Evolutionary conservation across 2,888 invertebrate species (phyloP).

Genomic region (Andricus quercusramuli): DNA sequence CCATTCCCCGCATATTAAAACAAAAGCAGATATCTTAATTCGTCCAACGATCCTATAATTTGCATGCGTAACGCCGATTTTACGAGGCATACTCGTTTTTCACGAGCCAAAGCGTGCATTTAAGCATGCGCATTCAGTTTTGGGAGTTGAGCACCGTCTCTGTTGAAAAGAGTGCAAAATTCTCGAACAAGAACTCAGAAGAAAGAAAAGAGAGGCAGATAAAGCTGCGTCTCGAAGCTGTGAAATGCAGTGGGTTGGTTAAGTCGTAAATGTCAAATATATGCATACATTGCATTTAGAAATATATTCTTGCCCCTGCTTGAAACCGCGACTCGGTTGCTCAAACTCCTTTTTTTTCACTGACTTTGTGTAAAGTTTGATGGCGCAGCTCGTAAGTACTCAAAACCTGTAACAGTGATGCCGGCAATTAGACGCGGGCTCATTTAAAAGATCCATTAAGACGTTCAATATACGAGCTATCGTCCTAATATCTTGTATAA

Average conservation of each 20-base stretch:
- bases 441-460: constrained; percentile 29
- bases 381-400: constrained; percentile 17
- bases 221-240: constrained; percentile 49
- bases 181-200: constrained; percentile 30
- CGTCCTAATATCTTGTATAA: constrained; percentile 13
- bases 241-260: constrained; percentile 56
- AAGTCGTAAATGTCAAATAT: constrained; percentile 62
- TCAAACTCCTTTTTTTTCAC: constrained; percentile 30
- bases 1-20: constrained; percentile 20
- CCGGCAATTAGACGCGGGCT: constrained; percentile 9
- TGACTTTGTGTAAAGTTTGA: constrained; percentile 35
- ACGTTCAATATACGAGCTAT: constrained; percentile 23
- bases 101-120: constrained; percentile 27
- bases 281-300: constrained; percentile 61
- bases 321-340: constrained; percentile 46
- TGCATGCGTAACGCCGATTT: constrained; percentile 32
- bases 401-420: constrained; percentile 23
- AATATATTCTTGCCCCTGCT: constrained; percentile 58
- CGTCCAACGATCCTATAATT: constrained; percentile 28
- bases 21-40: constrained; percentile 38
- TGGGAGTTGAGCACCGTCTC: constrained; percentile 32
- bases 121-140: constrained; percentile 27
- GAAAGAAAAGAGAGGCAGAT: constrained; percentile 41
- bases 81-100: constrained; percentile 31
- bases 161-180: constrained; percentile 21